Conservation (phyloP, 2,888 invertebrate species). For the Drosophila mercatorum region DNA sequence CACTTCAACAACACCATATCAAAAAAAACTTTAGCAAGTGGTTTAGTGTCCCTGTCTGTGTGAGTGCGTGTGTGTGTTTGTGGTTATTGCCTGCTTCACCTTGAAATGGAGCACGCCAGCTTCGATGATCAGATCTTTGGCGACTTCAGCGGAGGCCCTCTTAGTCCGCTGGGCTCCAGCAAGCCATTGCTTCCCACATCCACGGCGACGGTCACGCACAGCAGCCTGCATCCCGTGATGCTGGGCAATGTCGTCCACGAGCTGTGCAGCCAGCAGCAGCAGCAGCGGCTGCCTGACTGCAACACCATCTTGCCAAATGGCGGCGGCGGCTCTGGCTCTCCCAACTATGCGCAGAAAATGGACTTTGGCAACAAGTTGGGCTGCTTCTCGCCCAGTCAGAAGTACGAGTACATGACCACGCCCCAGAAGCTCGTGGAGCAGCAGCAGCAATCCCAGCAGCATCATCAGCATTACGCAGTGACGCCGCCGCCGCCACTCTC, state of each 20-base stretch:
- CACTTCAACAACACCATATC: constrained; percentile 80
- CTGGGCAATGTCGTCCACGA: constrained; percentile 85
- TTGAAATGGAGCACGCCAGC: constrained; percentile 88
- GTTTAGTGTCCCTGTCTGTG: constrained; percentile 7
- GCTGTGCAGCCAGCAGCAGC: constrained; percentile 75
- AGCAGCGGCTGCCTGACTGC: constrained; percentile 83
- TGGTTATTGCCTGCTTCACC: not conserved
- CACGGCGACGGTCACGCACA: constrained; percentile 81
- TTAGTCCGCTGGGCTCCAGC: constrained; percentile 85
- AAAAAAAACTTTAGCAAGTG: constrained; percentile 6
- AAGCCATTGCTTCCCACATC: constrained; percentile 84
- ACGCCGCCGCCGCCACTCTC: constrained; percentile 73
- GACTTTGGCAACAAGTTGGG: constrained; percentile 83
- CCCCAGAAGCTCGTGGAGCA: constrained; percentile 80
- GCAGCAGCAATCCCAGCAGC: constrained; percentile 68
- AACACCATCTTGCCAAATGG: constrained; percentile 83
- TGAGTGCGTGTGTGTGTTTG: constrained; percentile 1
- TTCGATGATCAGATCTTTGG: constrained; percentile 93
- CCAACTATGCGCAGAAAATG: constrained; percentile 83
- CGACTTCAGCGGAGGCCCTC: constrained; percentile 88
- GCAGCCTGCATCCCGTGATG: constrained; percentile 87
- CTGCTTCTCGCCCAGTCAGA: constrained; percentile 84
- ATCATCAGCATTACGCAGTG: constrained; percentile 72
- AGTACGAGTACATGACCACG: constrained; percentile 83
- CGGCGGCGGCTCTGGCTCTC: constrained; percentile 74